These are phyloP conservation scores for Pherbina coryleti DNA, from an alignment of 2,888 invertebrate genomes.

Conservation along the genomic window DNA sequence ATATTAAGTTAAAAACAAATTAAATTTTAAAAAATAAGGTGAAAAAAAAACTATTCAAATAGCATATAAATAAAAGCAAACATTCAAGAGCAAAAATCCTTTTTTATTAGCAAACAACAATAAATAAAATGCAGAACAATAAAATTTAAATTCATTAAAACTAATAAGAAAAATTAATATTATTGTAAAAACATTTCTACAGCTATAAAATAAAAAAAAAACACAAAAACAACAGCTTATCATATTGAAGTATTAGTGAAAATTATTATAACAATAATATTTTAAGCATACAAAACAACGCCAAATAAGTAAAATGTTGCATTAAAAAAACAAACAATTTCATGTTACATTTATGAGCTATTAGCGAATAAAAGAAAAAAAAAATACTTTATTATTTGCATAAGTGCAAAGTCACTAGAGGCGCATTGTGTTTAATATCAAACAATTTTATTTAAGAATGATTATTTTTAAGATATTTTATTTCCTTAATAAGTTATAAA, in stretches of 20 bases:
- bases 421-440: neutral
- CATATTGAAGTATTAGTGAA: conserved; percentile 49
- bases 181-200: conserved; percentile 32
- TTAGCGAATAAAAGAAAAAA: neutral
- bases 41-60: neutral
- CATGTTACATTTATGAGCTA: neutral
- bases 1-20: conserved; percentile 21
- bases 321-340: neutral
- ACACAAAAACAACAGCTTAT: conserved; percentile 43
- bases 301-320: conserved; percentile 19
- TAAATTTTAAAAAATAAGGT: conserved; percentile 23
- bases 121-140: conserved; percentile 43
- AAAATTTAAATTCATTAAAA: conserved; percentile 33
- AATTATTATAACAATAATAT: conserved; percentile 44
- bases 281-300: conserved; percentile 25
- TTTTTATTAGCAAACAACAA: conserved; percentile 17
- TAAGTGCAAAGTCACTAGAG: neutral
- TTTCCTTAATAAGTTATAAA: no score
- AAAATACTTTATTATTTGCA: neutral
- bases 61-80: neutral
- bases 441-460: neutral
- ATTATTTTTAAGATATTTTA: no score
- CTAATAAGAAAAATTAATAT: conserved; percentile 24
- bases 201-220: conserved; percentile 35
- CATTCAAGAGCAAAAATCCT: neutral